phyloP scores from a whole-genome alignment of 2,888 invertebrate genomes.

The Plebejus melissa region DNA sequence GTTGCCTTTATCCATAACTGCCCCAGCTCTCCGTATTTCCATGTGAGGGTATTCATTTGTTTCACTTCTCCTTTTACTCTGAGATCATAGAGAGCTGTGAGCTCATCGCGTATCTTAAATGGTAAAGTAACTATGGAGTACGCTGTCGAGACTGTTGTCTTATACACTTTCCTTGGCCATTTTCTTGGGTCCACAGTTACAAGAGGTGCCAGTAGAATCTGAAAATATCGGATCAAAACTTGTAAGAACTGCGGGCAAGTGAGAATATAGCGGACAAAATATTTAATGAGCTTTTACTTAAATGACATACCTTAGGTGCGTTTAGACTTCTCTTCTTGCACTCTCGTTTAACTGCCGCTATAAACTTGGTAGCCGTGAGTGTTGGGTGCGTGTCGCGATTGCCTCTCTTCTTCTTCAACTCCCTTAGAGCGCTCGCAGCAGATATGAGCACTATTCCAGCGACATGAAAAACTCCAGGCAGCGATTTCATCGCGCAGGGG shows the following conservation, averaged over 20 bases:
- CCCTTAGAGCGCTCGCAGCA: slow-evolving; percentile 80
- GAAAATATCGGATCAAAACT: slow-evolving; percentile 38
- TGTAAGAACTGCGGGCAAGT: neutral
- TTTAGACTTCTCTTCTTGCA: slow-evolving; percentile 65
- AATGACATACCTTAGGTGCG: slow-evolving; percentile 54
- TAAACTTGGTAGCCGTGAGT: slow-evolving; percentile 64
- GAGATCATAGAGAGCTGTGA: slow-evolving; percentile 57
- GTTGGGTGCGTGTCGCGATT: slow-evolving; percentile 54
- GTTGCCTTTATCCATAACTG: slow-evolving; percentile 60
- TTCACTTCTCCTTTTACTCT: slow-evolving; percentile 54
- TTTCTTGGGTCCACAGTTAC: slow-evolving; percentile 67
- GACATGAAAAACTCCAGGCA: slow-evolving; percentile 80
- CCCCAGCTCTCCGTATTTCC: slow-evolving; percentile 66
- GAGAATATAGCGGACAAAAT: neutral
- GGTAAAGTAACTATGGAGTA: slow-evolving; percentile 54
- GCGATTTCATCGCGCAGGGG: slow-evolving; percentile 80
- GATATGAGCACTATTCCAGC: slow-evolving; percentile 82
- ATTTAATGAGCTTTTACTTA: neutral
- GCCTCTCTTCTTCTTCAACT: slow-evolving; percentile 76
- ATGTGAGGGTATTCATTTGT: slow-evolving; percentile 57
- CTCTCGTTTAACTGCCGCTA: slow-evolving; percentile 61
- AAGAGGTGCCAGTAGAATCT: slow-evolving; percentile 65
- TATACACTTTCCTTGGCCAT: slow-evolving; percentile 58
- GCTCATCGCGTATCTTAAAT: slow-evolving; percentile 53
- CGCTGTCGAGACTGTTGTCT: slow-evolving; percentile 44